These are phyloP conservation scores for Antheraea mylitta DNA, from an alignment of 1,140 invertebrate genomes.

Conservation along the genomic window DNA sequence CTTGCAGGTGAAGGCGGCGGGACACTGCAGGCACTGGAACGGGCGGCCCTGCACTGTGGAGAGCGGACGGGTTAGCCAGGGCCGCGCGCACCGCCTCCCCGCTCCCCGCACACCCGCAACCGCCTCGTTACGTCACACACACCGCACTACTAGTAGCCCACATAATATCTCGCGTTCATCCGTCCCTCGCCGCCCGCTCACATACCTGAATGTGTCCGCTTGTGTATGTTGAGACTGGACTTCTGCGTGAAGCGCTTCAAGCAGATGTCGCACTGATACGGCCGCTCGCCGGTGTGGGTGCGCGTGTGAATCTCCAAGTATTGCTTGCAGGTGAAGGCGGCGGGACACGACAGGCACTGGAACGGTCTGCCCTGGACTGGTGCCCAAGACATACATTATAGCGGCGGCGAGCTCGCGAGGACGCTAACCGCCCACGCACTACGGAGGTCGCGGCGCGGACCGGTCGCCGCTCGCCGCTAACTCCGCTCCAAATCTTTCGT, in stretches of 20 bases:
- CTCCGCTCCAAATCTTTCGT: constrained; percentile 63
- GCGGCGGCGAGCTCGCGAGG: constrained; percentile 64
- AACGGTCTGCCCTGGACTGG: constrained; percentile 82
- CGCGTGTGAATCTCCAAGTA: constrained; percentile 88
- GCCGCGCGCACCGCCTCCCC: constrained; percentile 23
- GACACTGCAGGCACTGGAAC: constrained; percentile 84
- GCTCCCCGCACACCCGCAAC: constrained; percentile 15
- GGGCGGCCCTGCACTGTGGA: constrained; percentile 78
- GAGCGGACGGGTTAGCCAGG: constrained; percentile 24
- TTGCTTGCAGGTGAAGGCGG: constrained; percentile 85
- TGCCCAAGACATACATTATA: constrained; percentile 77
- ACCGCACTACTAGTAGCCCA: constrained; percentile 40
- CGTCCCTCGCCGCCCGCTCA: constrained; percentile 31
- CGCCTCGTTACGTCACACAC: constrained; percentile 7
- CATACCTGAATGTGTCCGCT: constrained; percentile 84
- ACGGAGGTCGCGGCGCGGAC: constrained; percentile 69
- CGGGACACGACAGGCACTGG: constrained; percentile 86
- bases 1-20: constrained; percentile 84
- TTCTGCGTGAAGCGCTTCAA: constrained; percentile 85
- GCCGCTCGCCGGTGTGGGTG: constrained; percentile 86
- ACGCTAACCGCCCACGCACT: constrained; percentile 65
- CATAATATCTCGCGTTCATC: constrained; percentile 40
- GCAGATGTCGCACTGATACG: constrained; percentile 85
- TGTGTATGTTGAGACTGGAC: constrained; percentile 86
- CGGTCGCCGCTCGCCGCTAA: constrained; percentile 68